Base-by-base conservation (phyloP, 2,113 vertebrate species). In the Columba livia region DNA sequence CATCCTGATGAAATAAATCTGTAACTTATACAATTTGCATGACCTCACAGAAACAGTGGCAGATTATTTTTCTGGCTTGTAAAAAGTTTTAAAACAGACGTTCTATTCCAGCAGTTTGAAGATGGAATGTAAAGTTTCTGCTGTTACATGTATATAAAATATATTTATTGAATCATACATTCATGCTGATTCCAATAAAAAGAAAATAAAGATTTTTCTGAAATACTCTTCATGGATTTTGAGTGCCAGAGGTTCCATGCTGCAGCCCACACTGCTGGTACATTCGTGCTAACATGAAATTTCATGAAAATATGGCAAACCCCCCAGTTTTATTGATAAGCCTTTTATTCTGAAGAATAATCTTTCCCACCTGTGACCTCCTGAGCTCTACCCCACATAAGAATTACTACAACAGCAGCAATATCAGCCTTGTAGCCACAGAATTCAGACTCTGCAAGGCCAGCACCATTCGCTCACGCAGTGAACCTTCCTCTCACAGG, bases 121-220 rank as follows among this genome's bases (percentile, higher is more conserved):
- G 95, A 98, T 97, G 98, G 99, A 99, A 99, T 99, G 99, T 99
- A 99, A 98, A 98, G 97, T 99, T 99, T 99, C 98, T 99, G 99
- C 99, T 99, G 98, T 98, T 87, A 97, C 98, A 98, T 99, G 99
- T 99, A 99, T 98, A 99, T 99, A 99, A 98, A 97, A 98, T 98
- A 98, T 99, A 99, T 99, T 99, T 99, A 99, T 98, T 99, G 98
- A 99, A 98, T 97, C 98, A 99, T 98, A 98, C 98, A 98, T 98
- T 98, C 99, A 98, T 99, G 98, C 98, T 97, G 97, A 99, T 98
- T 98, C 98, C 98, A 99, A 98, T 98, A 98, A 98, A 97, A 98
- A 99, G 98, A 98, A 98, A 98, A 81, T 47, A 82, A 99, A 61
- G 98, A 98, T 95, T 99, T 99, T 99, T 99, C 98, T 99, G 98